phyloP scores from a whole-genome alignment of 2,888 invertebrate species.

The Malthinus seriepunctatus region DNA sequence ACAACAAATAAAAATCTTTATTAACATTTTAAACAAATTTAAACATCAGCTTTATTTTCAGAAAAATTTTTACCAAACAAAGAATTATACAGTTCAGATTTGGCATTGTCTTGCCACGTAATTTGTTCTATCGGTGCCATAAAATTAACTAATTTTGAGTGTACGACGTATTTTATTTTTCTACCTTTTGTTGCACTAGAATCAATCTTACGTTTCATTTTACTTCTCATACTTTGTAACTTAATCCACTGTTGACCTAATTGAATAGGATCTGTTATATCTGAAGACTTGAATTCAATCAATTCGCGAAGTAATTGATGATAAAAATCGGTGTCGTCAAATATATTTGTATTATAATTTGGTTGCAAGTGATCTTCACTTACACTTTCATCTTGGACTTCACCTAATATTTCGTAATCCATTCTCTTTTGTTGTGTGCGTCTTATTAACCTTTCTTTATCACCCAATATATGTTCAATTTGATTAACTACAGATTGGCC shows the following conservation, averaged over 20 bases:
- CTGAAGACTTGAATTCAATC: constrained; percentile 87
- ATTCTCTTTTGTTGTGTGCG: constrained; percentile 81
- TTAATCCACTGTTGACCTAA: constrained; percentile 90
- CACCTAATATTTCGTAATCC: constrained; percentile 70
- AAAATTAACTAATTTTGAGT: constrained; percentile 85
- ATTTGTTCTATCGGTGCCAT: constrained; percentile 79
- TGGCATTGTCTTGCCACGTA: constrained; percentile 77
- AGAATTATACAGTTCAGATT: constrained; percentile 79
- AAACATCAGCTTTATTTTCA: neutral
- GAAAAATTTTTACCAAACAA: constrained; percentile 67
- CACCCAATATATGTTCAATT: constrained; percentile 82
- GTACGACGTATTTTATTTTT: constrained; percentile 83
- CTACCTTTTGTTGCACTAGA: constrained; percentile 94
- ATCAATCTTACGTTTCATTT: constrained; percentile 92
- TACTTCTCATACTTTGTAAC: constrained; percentile 86
- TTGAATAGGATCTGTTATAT: constrained; percentile 81
- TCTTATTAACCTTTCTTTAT: constrained; percentile 74
- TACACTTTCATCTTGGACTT: constrained; percentile 17
- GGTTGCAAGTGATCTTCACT: constrained; percentile 43
- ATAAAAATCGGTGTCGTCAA: constrained; percentile 97
- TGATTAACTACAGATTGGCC: constrained; percentile 68
- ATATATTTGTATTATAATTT: constrained; percentile 76
- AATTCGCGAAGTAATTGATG: constrained; percentile 89
- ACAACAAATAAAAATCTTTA: no score
- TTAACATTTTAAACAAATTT: no score